A percentile compares a stretch with the other conserved stretches of the same genome.
Evolutionary conservation across 2,113 vertebrate species (phyloP).

Genomic region (Lycocorax pyrrhopterus): DNA sequence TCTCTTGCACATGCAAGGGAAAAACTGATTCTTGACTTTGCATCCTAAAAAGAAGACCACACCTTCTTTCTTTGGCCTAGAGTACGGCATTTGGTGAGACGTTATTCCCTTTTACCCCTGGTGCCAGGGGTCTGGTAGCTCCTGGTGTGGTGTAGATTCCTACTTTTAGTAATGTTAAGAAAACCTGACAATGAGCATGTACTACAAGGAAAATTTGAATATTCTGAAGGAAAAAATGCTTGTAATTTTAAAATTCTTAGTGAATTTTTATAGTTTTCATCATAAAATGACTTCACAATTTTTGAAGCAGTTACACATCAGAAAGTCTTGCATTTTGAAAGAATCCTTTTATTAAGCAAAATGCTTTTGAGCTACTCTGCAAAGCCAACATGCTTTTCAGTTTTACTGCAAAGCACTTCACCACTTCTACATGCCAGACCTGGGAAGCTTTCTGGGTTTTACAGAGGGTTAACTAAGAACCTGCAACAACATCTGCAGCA

Average conservation of each 20-base stretch:
- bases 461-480: neutral
- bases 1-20: neutral
- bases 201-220: neutral
- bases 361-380: neutral
- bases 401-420: neutral
- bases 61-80: neutral
- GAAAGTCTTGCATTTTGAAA: neutral
- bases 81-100: neutral
- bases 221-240: neutral
- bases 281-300: neutral
- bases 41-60: neutral
- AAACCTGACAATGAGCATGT: neutral
- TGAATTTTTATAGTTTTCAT: neutral
- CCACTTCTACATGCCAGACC: neutral
- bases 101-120: neutral
- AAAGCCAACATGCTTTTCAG: neutral
- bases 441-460: neutral
- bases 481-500: constrained; percentile 28
- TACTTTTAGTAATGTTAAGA: neutral
- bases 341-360: neutral
- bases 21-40: neutral
- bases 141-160: rapidly evolving
- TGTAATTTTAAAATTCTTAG: neutral
- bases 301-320: neutral
- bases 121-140: neutral